Conservation (phyloP, 2,797 vertebrate genomes). For the Oryzias dopingdopingensis region DNA sequence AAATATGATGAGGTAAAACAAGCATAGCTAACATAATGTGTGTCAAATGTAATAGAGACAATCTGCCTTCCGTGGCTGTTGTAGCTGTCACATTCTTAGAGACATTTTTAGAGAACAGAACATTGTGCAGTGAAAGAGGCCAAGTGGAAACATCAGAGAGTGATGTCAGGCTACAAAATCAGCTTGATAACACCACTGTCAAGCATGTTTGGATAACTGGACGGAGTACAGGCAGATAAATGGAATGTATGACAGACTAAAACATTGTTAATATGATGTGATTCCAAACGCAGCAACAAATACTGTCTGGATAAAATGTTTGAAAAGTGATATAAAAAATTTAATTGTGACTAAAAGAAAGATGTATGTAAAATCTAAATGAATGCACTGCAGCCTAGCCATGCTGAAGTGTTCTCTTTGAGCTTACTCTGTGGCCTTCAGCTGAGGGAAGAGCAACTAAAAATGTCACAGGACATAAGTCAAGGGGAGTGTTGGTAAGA, state of each 20-base stretch:
- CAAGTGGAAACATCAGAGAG: conserved; percentile 18
- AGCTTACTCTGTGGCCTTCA: conserved; percentile 37
- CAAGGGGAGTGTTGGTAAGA: not conserved
- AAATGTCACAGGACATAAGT: not conserved
- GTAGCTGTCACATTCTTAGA: conserved; percentile 12
- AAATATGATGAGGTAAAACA: not conserved
- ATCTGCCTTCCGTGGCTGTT: conserved; percentile 11
- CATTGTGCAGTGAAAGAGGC: conserved; percentile 24
- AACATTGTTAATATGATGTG: conserved; percentile 27
- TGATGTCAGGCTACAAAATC: conserved; percentile 25
- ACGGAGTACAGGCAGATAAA: conserved; percentile 32
- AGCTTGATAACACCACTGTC: conserved; percentile 31
- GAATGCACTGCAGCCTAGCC: conserved; percentile 31
- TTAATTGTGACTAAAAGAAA: conserved; percentile 33
- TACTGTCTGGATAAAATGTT: conserved; percentile 34
- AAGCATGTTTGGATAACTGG: conserved; percentile 40
- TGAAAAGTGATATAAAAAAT: conserved; percentile 34
- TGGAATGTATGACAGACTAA: conserved; percentile 26
- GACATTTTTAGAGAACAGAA: conserved; percentile 37
- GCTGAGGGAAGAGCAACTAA: conserved; percentile 17
- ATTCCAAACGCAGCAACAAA: conserved; percentile 13
- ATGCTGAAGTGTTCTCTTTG: conserved; percentile 31
- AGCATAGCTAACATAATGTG: conserved; percentile 32
- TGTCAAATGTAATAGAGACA: conserved; percentile 33
- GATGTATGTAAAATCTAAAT: conserved; percentile 46